Evolutionary conservation across 2,888 invertebrate species (phyloP), one percentile per base, ranked within the genome.

Genomic region (Rhimphoctona megacephalus): DNA sequence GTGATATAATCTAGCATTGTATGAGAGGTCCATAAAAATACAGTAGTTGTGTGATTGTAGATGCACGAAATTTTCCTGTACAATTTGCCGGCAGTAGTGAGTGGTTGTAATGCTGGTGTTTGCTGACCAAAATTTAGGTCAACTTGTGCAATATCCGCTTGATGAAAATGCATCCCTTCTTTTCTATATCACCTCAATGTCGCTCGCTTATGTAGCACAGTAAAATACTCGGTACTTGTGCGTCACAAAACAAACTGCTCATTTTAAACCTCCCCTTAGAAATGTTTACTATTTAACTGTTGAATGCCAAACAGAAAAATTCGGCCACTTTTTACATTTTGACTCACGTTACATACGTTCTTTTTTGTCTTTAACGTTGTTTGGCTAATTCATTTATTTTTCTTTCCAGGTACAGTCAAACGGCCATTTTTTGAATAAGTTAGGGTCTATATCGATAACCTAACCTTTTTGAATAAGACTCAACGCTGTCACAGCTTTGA

Each of bases 91-190:
- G 67, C 22, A 49, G 19, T 49, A n/a, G 19, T 5, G 49, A 49
- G 49, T 49, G 49, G 6, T 49, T 49, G 49, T 49, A 49, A 49
- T 49, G 49, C 7, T n/a, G 67, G 39, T n/a, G 67, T 39, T 67
- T 30, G 39, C 39, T 39, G n/a, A 39, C 11, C 39, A 36, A 30
- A 67, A 67, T 67, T 39, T 39, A 8, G 67, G 39, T 39, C 67
- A 22, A 11, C n/a, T 49, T 49, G 49, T 67, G 67, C 22, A 22
- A 67, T 30, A 39, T 39, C 39, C 11, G 39, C 39, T 67, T 67
- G 67, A 67, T 67, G 67, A 67, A 67, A 67, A 67, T 67, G 67
- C 67, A 39, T 39, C 22, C 67, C 39, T 67, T 22, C 39, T 67
- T 36, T 36, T n/a, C 39, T 39, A 39, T n/a, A 67, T 39, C 67